Evolutionary conservation across 2,888 invertebrate species (phyloP), one percentile per base, ranked within the genome.

Genomic region (Polyommatus icarus): DNA sequence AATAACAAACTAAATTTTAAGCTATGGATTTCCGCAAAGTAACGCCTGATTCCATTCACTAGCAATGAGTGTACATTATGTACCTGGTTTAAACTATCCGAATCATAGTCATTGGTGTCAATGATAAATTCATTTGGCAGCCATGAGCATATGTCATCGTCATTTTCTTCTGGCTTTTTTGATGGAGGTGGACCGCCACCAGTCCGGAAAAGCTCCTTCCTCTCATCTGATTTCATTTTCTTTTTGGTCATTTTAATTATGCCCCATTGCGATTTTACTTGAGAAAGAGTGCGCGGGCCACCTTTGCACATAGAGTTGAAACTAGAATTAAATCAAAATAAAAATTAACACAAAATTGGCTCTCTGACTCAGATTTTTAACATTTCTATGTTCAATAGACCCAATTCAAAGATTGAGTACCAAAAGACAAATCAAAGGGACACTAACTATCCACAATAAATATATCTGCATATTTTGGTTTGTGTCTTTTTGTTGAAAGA

Each of bases 241-340:
- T 57, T 57, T 57, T 57, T 57, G 4, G 57, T 57, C 57, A 57
- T 57, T 57, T 57, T 57, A n/a, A 57, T n/a, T n/a, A 57, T 57
- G 0, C 57, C 0, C 15, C 57, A 57, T 57, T 57, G 57, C 10
- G 57, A 4, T 57, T 57, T 57, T 0, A 57, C 57, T n/a, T n/a
- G 57, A 0, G 57, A 3, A 57, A 57, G 15, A 7, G 36, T 36
- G 36, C 36, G 36, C 36, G 6, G 1, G 36, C 36, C 36, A 36
- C 36, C 36, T 36, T 36, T 6, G 7, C 36, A 36, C 36, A 36
- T 36, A 36, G 36, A 36, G 36, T 7, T 36, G 36, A 36, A 36
- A 36, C 36, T 36, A 1, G 6, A 36, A 36, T 36, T 36, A 36
- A 36, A 36, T 6, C 36, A 36, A 6, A n/a, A n/a, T n/a, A n/a